These are phyloP conservation scores for Melitaea cinxia DNA, from an alignment of 1,140 invertebrate species.

Conservation along the genomic window DNA sequence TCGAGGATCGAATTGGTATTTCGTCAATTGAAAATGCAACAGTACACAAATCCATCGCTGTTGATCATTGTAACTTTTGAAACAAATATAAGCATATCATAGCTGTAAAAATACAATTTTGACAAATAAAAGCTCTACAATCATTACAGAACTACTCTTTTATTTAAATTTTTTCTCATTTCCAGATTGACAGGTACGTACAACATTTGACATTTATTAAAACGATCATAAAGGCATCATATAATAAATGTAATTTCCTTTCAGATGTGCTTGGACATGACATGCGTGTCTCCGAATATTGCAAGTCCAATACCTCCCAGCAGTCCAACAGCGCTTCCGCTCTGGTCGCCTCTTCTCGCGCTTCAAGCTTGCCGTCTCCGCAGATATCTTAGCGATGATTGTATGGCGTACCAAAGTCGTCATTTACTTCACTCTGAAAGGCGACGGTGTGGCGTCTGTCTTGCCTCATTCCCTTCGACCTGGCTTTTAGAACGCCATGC, in stretches of 20 bases:
- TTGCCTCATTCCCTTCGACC: slow-evolving; percentile 90
- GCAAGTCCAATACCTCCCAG: slow-evolving; percentile 79
- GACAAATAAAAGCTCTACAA: slow-evolving; percentile 86
- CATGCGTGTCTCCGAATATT: slow-evolving; percentile 58
- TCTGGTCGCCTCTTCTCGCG: slow-evolving; percentile 79
- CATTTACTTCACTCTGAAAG: slow-evolving; percentile 78
- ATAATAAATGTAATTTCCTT: slow-evolving; percentile 33
- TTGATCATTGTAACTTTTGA: slow-evolving; percentile 85
- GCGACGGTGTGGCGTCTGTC: slow-evolving; percentile 89
- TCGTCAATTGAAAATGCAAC: slow-evolving; percentile 75
- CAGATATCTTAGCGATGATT: slow-evolving; percentile 76
- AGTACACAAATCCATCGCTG: slow-evolving; percentile 70
- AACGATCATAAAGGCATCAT: not conserved
- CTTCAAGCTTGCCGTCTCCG: slow-evolving; percentile 78
- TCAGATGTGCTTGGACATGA: slow-evolving; percentile 75
- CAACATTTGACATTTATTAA: not conserved
- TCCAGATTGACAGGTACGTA: slow-evolving; percentile 45
- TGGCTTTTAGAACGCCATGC: slow-evolving; percentile 92
- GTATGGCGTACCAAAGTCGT: slow-evolving; percentile 68
- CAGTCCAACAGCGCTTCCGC: slow-evolving; percentile 81
- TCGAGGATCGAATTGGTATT: slow-evolving; percentile 67
- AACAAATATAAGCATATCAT: slow-evolving; percentile 93
- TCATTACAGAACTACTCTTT: slow-evolving; percentile 74
- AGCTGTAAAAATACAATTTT: slow-evolving; percentile 89
- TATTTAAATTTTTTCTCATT: slow-evolving; percentile 37